Evolutionary conservation across 2,888 invertebrate genomes (phyloP).

Genomic region (Metopia argyrocephala): DNA sequence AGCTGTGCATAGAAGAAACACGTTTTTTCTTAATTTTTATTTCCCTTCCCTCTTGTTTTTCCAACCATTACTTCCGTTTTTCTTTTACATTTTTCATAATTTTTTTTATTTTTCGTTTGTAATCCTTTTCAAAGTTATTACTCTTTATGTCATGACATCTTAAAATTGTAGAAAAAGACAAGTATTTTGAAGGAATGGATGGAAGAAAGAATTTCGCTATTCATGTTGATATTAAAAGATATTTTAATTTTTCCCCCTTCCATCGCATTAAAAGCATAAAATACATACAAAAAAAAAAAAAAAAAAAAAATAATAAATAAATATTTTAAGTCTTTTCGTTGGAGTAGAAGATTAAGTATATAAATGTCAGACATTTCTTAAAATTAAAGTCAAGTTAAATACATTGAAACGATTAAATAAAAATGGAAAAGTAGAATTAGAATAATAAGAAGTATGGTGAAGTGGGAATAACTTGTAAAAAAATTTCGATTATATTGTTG

Average conservation of each 20-base stretch:
- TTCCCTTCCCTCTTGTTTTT: neutral
- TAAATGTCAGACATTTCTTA: neutral
- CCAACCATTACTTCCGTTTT: neutral
- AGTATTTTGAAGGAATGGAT: conserved; percentile 12
- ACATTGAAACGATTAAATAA: too few species aligned
- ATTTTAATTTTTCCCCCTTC: neutral
- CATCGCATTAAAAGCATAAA: too few species aligned
- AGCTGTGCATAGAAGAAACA: too few species aligned
- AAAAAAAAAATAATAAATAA: too few species aligned
- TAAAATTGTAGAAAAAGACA: conserved; percentile 16
- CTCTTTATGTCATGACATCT: conserved; percentile 50
- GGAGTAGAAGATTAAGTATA: neutral
- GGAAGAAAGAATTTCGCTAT: neutral
- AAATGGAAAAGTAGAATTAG: neutral
- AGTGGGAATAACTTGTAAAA: too few species aligned
- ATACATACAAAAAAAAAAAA: too few species aligned
- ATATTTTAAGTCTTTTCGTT: too few species aligned
- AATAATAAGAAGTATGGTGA: too few species aligned
- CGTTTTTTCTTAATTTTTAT: neutral
- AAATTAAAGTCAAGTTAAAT: neutral
- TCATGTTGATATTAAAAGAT: neutral
- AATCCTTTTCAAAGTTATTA: conserved; percentile 52
- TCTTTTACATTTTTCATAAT: neutral
- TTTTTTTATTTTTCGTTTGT: conserved; percentile 26
- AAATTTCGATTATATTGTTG: too few species aligned